Percentiles rank a stretch among this genome's conserved stretches.
Conservation (phyloP, 2,113 vertebrate genomes). For the Willisornis vidua region DNA sequence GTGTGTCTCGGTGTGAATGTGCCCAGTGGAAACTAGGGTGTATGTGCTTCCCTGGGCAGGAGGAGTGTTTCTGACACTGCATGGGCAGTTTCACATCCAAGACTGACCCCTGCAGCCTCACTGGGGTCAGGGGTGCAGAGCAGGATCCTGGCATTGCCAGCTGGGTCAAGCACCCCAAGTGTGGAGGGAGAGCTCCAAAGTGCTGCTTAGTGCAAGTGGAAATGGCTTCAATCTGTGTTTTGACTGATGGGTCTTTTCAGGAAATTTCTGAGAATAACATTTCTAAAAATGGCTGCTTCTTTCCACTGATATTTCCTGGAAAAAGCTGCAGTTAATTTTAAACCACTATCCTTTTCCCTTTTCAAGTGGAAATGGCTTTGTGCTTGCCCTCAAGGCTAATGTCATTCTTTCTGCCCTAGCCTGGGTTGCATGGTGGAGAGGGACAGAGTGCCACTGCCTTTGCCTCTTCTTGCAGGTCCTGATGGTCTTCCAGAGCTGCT, state of each 20-base stretch:
- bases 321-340: slow-evolving; percentile 69
- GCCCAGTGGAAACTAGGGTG: background rate
- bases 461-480: background rate
- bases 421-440: fast-evolving
- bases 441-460: background rate
- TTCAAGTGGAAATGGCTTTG: slow-evolving; percentile 58
- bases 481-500: background rate
- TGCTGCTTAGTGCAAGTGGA: slow-evolving; percentile 46
- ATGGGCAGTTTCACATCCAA: background rate
- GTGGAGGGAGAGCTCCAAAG: background rate
- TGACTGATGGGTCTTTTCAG: slow-evolving; percentile 72
- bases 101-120: background rate
- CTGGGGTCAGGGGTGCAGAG: background rate
- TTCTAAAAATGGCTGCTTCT: slow-evolving; percentile 71
- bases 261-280: slow-evolving; percentile 68
- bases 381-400: slow-evolving; percentile 39
- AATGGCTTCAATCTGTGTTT: slow-evolving; percentile 64
- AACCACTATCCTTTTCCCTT: slow-evolving; percentile 69
- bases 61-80: background rate
- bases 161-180: slow-evolving; percentile 7
- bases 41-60: background rate
- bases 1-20: fast-evolving
- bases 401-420: slow-evolving; percentile 3
- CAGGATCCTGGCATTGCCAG: background rate
- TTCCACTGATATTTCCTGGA: slow-evolving; percentile 72